phyloP scores from a whole-genome alignment of 2,797 vertebrate species.

The Dicrostonyx torquatus region DNA sequence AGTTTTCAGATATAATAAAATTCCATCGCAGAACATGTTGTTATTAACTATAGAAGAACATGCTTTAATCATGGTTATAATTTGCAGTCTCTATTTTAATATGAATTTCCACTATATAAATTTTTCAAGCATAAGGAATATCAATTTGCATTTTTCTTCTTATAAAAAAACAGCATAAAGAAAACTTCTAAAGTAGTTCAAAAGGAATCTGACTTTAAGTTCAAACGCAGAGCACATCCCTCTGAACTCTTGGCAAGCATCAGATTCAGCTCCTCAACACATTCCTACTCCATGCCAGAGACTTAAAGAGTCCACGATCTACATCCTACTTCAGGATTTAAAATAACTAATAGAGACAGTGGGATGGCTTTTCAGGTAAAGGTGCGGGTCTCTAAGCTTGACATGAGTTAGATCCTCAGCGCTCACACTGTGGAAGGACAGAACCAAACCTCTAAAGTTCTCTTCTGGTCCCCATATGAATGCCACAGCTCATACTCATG shows the following conservation, averaged over 20 bases:
- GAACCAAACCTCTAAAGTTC: background rate
- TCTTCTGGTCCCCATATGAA: background rate
- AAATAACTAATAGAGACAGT: background rate
- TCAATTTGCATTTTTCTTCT: conserved; percentile 52
- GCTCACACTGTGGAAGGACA: background rate
- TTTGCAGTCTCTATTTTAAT: conserved; percentile 31
- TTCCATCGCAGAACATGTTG: conserved; percentile 22
- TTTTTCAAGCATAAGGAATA: conserved; percentile 70
- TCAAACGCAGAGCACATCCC: conserved; percentile 30
- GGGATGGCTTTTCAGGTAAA: background rate
- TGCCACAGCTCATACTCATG: background rate
- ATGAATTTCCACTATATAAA: conserved; percentile 1
- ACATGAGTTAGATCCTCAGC: background rate
- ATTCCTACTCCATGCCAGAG: conserved; percentile 20
- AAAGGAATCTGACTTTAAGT: conserved; percentile 60
- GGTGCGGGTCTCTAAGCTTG: background rate
- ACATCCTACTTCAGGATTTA: background rate
- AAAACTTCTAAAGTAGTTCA: conserved; percentile 53
- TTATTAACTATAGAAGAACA: conserved; percentile 22
- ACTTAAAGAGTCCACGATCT: conserved; percentile 56
- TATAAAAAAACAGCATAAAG: conserved; percentile 16
- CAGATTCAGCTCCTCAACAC: background rate
- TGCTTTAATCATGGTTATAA: conserved; percentile 41
- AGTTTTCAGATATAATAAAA: conserved; percentile 66
- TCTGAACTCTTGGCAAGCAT: conserved; percentile 30